Percentiles rank a stretch among this genome's conserved stretches.
phyloP scores from a whole-genome alignment of 2,113 vertebrate genomes.

The Platysternon megacephalum region DNA sequence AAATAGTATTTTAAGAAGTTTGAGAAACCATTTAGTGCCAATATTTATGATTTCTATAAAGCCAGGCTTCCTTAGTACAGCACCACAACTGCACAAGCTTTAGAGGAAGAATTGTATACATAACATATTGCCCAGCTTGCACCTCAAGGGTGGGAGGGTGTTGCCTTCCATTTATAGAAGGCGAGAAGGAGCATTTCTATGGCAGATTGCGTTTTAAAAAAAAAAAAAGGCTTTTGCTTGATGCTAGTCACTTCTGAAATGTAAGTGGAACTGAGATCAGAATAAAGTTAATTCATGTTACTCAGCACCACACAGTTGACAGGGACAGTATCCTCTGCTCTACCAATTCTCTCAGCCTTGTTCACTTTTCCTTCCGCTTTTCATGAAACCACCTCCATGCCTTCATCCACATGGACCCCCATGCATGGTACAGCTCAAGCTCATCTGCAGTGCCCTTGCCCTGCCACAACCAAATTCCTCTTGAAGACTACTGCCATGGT shows the following conservation, averaged over 20 bases:
- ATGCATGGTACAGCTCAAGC: fast-evolving
- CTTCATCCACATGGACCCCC: neutral
- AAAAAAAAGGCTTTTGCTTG: slow-evolving; percentile 22
- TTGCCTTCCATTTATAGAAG: neutral
- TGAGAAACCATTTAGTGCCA: neutral
- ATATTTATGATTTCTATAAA: neutral
- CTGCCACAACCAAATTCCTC: neutral
- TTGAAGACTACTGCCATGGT: neutral
- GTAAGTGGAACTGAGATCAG: neutral
- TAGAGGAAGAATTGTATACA: slow-evolving; percentile 14
- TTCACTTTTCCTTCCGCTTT: neutral
- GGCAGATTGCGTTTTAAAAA: neutral
- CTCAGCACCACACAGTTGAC: neutral
- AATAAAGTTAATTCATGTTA: neutral
- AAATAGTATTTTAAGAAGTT: neutral
- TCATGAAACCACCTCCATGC: neutral
- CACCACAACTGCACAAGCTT: neutral
- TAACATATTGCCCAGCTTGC: neutral
- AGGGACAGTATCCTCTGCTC: neutral
- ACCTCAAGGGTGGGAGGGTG: neutral
- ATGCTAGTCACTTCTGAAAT: slow-evolving; percentile 39
- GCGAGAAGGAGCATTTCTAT: neutral
- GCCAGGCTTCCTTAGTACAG: neutral
- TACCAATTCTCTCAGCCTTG: neutral
- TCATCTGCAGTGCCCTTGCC: neutral